phyloP scores from a whole-genome alignment of 2,888 invertebrate species.

The Augochlorella aurata region DNA sequence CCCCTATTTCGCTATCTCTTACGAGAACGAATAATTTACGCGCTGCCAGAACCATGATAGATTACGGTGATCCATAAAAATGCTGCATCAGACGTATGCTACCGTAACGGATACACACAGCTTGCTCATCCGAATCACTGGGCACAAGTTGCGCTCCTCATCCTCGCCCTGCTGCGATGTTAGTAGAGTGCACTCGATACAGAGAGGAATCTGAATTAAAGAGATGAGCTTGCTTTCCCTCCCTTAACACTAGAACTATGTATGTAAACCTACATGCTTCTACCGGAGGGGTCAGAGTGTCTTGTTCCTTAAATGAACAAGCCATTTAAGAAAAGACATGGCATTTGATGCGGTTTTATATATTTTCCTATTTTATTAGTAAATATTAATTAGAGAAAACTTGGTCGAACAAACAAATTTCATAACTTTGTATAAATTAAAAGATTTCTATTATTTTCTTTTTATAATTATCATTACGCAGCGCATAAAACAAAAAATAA shows the following conservation, averaged over 20 bases:
- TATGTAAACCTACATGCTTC: too few species aligned
- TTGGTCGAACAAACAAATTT: too few species aligned
- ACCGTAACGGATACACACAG: conserved; percentile 1
- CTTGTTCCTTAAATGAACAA: too few species aligned
- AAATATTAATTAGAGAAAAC: too few species aligned
- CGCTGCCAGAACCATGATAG: conserved; percentile 21
- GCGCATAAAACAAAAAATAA: too few species aligned
- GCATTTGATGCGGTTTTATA: too few species aligned
- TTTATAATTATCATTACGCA: too few species aligned
- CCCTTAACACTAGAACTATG: background rate
- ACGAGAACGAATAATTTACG: conserved; percentile 44
- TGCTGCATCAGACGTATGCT: conserved; percentile 4
- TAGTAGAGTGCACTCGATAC: background rate
- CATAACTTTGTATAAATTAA: too few species aligned
- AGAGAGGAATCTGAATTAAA: background rate
- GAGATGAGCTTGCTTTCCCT: background rate
- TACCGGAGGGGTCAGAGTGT: too few species aligned
- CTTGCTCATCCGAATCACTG: conserved; percentile 22
- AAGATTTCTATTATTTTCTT: too few species aligned
- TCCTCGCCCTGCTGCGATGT: background rate
- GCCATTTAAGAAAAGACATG: too few species aligned
- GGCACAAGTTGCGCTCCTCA: background rate
- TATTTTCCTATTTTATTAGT: too few species aligned
- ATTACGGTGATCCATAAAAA: conserved; percentile 42
- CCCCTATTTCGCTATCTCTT: conserved; percentile 19